Conservation (phyloP, 2,113 vertebrate species). For the Sinocyclocheilus rhinocerous region DNA sequence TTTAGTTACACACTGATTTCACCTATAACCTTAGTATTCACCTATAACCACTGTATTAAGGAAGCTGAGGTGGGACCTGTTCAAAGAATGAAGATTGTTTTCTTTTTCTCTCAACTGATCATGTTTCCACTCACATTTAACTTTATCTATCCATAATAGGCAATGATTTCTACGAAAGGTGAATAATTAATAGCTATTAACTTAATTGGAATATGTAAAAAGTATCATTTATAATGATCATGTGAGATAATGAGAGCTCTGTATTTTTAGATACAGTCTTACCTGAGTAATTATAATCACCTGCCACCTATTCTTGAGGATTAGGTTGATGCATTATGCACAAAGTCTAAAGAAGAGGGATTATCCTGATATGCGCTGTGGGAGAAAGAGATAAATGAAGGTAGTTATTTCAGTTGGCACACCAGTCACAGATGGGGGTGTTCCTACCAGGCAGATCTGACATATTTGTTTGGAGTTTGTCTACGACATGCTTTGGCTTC, state of each 20-base stretch:
- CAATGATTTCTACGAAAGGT: background rate
- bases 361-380: slow-evolving; percentile 50
- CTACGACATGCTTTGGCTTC: slow-evolving; percentile 6
- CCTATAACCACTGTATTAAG: background rate
- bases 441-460: slow-evolving; percentile 33
- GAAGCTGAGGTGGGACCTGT: background rate
- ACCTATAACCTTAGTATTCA: background rate
- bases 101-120: slow-evolving; percentile 1
- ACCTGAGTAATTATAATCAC: slow-evolving; percentile 42
- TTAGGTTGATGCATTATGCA: slow-evolving; percentile 45
- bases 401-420: slow-evolving; percentile 50
- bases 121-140: slow-evolving; percentile 2
- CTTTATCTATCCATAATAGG: background rate
- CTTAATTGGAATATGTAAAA: slow-evolving; percentile 17
- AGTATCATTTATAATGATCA: slow-evolving; percentile 11
- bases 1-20: slow-evolving; percentile 25
- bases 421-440: slow-evolving; percentile 39
- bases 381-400: slow-evolving; percentile 46
- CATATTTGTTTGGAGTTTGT: slow-evolving; percentile 22
- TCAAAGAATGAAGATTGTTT: background rate
- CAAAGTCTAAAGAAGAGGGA: slow-evolving; percentile 31
- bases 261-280: slow-evolving; percentile 24
- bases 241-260: slow-evolving; percentile 27
- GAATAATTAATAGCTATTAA: slow-evolving; percentile 4
- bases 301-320: slow-evolving; percentile 45